These are phyloP conservation scores for Sebastes paucispinis DNA, from an alignment of 2,797 vertebrate genomes.

Conservation along the genomic window DNA sequence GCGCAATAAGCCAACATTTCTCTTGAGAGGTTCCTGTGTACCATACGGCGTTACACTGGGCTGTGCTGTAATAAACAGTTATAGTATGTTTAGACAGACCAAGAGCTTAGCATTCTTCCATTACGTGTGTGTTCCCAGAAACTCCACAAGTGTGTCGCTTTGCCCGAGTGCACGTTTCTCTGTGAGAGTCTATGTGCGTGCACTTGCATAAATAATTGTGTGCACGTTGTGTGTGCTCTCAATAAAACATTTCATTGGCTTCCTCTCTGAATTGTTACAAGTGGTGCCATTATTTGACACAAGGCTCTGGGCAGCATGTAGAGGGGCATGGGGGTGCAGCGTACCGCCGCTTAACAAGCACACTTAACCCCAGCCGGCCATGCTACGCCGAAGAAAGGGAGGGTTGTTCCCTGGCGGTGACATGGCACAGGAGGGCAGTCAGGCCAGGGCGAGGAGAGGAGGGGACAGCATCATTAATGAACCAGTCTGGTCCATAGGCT, in stretches of 20 bases:
- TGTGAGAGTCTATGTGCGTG: constrained; percentile 5
- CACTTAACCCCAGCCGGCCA: constrained; percentile 67
- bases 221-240: constrained; percentile 39
- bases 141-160: constrained; percentile 47
- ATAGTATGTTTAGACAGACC: constrained; percentile 73
- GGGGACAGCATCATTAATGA: constrained; percentile 65
- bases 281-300: constrained; percentile 70
- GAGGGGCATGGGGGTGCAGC: constrained; percentile 53
- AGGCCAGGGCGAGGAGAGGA: constrained; percentile 57
- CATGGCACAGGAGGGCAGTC: constrained; percentile 70
- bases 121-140: constrained; percentile 61
- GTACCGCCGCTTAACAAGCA: constrained; percentile 65
- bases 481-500: constrained; percentile 38
- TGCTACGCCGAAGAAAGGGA: constrained; percentile 67
- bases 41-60: constrained; percentile 54
- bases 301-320: constrained; percentile 50
- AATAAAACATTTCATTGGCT: constrained; percentile 73
- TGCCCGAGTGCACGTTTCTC: constrained; percentile 34
- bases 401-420: constrained; percentile 67
- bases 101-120: constrained; percentile 74
- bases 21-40: constrained; percentile 60
- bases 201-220: constrained; percentile 44
- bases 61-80: constrained; percentile 70
- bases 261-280: constrained; percentile 78
- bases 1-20: constrained; percentile 46